Conservation (phyloP, 2,113 vertebrate species). For the Ammodytes dubius region DNA sequence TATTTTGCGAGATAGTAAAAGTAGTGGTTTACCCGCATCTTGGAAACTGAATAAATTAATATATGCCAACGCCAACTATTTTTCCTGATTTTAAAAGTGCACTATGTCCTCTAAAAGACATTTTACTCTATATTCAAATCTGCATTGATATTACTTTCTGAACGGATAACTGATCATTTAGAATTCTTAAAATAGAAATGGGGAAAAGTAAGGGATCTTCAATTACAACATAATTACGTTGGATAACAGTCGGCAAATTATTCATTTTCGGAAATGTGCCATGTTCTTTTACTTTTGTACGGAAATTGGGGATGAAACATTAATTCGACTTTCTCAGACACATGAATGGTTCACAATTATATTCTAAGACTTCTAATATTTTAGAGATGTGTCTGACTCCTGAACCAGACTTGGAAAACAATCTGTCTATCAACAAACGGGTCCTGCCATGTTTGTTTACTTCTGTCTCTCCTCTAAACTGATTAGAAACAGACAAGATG, state of each 20-base stretch:
- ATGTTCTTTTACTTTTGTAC: constrained; percentile 41
- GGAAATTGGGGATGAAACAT: constrained; percentile 17
- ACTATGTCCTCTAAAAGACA: constrained; percentile 2
- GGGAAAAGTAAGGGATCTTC: constrained; percentile 36
- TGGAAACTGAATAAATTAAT: too few species aligned
- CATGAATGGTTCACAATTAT: constrained; percentile 1
- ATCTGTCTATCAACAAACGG: background rate
- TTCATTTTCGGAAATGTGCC: constrained; percentile 43
- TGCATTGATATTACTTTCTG: constrained; percentile 21
- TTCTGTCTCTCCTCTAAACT: constrained; percentile 26
- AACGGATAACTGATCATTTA: constrained; percentile 33
- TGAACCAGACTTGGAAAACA: constrained; percentile 2
- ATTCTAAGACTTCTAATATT: background rate
- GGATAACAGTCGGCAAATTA: constrained; percentile 33
- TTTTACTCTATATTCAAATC: background rate
- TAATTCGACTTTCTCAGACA: constrained; percentile 21
- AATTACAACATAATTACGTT: constrained; percentile 41
- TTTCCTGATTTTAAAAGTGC: background rate
- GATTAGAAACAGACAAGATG: constrained; percentile 51
- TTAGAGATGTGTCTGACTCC: background rate
- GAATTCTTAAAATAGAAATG: constrained; percentile 40
- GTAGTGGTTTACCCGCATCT: too few species aligned
- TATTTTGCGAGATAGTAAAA: too few species aligned
- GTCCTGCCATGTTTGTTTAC: constrained; percentile 38
- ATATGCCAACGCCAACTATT: too few species aligned